Percentiles rank a stretch among this genome's conserved stretches.
Evolutionary conservation across 2,797 vertebrate species (phyloP).

Genomic region (Anolis apletophallus): DNA sequence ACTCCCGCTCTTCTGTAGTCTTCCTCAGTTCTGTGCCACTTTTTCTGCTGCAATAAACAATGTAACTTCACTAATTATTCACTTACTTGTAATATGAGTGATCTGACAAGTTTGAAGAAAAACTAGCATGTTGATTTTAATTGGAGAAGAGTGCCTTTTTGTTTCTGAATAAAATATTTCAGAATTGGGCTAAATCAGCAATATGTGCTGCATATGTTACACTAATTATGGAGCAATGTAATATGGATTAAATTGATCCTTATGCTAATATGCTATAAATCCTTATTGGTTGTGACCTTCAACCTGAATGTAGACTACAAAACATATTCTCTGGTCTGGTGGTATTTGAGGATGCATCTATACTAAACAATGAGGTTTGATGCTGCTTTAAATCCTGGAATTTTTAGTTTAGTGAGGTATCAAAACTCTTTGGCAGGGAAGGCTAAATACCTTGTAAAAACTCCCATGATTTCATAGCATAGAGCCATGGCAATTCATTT

Average conservation of each 20-base stretch:
- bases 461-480: no score
- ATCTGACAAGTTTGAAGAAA: not conserved
- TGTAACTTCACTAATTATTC: not conserved
- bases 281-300: not conserved
- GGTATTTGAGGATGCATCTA: not conserved
- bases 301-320: not conserved
- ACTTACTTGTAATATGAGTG: slow-evolving; percentile 2
- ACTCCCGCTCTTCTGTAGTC: no score
- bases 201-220: not conserved
- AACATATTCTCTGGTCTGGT: not conserved
- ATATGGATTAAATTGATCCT: not conserved
- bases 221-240: not conserved
- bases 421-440: no score
- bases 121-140: not conserved
- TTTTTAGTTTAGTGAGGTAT: no score
- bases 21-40: not conserved
- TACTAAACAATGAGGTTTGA: no score
- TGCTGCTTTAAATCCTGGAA: not conserved
- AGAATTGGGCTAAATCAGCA: not conserved
- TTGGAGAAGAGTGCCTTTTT: not conserved
- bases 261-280: not conserved
- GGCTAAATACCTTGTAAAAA: no score
- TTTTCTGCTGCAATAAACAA: not conserved
- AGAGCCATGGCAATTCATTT: no score
- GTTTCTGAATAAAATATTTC: not conserved